Evolutionary conservation across 1,140 invertebrate species (phyloP).

Genomic region (Drosophila nebulosa): DNA sequence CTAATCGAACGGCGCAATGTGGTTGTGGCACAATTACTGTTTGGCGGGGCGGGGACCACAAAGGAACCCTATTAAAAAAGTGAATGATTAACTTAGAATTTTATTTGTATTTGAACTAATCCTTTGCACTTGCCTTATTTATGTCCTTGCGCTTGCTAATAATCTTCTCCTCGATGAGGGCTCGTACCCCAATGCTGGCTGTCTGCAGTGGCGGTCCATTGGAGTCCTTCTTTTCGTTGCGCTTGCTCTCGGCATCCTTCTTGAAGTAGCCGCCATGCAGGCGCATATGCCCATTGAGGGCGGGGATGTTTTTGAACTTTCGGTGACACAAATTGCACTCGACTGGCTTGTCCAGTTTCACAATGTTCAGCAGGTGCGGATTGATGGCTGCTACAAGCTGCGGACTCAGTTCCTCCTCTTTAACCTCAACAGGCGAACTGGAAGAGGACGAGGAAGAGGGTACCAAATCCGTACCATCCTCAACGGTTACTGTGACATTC

Average conservation of each 20-base stretch:
- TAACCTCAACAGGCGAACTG: constrained; percentile 58
- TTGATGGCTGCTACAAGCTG: constrained; percentile 79
- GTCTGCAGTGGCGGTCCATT: constrained; percentile 91
- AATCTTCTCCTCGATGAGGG: constrained; percentile 95
- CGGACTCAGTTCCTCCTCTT: constrained; percentile 75
- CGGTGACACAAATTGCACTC: constrained; percentile 96
- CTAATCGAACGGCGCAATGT: constrained; percentile 69
- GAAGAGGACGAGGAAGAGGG: constrained; percentile 17
- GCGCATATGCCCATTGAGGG: constrained; percentile 98
- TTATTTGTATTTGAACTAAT: background rate
- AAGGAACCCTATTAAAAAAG: constrained; percentile 66
- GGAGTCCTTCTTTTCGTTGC: constrained; percentile 91
- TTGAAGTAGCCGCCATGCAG: constrained; percentile 98
- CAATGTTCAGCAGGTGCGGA: constrained; percentile 81
- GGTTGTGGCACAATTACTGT: constrained; percentile 42
- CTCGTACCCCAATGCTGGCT: constrained; percentile 92
- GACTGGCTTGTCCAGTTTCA: constrained; percentile 88
- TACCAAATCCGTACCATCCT: constrained; percentile 68
- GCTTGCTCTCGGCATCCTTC: constrained; percentile 94
- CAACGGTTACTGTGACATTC: constrained; percentile 72
- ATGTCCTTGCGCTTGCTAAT: constrained; percentile 87
- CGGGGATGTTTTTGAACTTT: constrained; percentile 98
- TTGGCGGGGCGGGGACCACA: constrained; percentile 77
- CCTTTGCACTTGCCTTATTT: constrained; percentile 45
- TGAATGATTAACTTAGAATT: background rate